phyloP scores from a whole-genome alignment of 2,888 invertebrate species.

The Chloroclystis v-ata region DNA sequence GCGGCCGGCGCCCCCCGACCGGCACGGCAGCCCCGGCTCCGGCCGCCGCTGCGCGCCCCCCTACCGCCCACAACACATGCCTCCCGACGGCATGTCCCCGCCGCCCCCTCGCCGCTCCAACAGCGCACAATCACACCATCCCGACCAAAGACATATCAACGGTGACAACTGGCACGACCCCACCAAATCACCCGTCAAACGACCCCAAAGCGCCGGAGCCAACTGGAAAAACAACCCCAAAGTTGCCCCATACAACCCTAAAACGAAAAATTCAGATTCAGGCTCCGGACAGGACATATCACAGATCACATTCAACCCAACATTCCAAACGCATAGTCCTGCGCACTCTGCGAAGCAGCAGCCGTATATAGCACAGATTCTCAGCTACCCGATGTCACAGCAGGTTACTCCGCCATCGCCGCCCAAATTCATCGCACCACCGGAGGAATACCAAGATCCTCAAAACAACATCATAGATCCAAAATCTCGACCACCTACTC shows the following conservation, averaged over 20 bases:
- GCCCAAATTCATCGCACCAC: conserved; percentile 69
- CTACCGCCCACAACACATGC: conserved; percentile 56
- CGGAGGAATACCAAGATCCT: conserved; percentile 72
- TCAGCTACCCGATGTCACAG: conserved; percentile 70
- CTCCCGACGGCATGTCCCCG: conserved; percentile 59
- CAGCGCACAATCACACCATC: conserved; percentile 60
- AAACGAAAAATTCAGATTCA: conserved; percentile 48
- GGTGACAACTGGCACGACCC: conserved; percentile 67
- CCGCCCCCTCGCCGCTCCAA: conserved; percentile 63
- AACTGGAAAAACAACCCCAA: conserved; percentile 70
- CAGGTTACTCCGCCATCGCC: conserved; percentile 68
- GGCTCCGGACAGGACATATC: conserved; percentile 58
- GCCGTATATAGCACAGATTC: conserved; percentile 71
- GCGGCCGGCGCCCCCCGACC: conserved; percentile 56
- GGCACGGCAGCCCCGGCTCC: conserved; percentile 60
- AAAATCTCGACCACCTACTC: conserved; percentile 45
- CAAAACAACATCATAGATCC: conserved; percentile 56
- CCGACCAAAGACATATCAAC: conserved; percentile 55
- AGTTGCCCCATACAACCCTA: conserved; percentile 62
- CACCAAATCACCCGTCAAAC: conserved; percentile 64
- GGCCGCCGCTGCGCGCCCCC: conserved; percentile 44
- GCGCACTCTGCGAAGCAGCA: conserved; percentile 67
- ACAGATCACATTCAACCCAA: conserved; percentile 71
- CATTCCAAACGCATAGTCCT: conserved; percentile 75
- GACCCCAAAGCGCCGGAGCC: conserved; percentile 65